Conservation (phyloP, 1,140 invertebrate species). For the Lordiphosa mommai region DNA sequence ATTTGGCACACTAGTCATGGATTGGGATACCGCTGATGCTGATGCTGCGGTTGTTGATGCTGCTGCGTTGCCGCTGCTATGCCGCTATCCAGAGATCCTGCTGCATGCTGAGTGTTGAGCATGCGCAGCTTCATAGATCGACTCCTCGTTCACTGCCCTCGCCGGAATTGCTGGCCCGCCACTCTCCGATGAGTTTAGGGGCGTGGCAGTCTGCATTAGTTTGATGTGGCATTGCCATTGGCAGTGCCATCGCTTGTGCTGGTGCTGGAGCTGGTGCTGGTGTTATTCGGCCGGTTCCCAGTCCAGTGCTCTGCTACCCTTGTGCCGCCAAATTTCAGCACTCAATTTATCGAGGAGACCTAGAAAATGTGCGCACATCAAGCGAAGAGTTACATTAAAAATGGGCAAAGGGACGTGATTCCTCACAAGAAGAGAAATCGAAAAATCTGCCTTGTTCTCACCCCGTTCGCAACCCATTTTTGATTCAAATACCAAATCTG, state of each 20-base stretch:
- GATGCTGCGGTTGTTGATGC: too few relatives aligned
- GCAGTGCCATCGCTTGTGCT: constrained; percentile 7
- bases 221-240: constrained; percentile 17
- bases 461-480: too few relatives aligned
- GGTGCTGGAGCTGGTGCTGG: background rate
- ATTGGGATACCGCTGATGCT: constrained; percentile 13
- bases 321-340: constrained; percentile 96
- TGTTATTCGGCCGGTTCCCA: too few relatives aligned
- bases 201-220: constrained; percentile 63
- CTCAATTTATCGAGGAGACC: constrained; percentile 99
- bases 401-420: too few relatives aligned
- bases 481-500: too few relatives aligned
- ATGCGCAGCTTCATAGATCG: constrained; percentile 92
- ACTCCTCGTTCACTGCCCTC: constrained; percentile 82
- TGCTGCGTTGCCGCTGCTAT: background rate
- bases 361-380: constrained; percentile 75
- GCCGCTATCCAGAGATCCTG: constrained; percentile 18
- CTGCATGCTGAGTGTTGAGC: constrained; percentile 86
- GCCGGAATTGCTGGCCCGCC: constrained; percentile 77
- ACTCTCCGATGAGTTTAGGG: constrained; percentile 67
- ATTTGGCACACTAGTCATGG: constrained; percentile 21
- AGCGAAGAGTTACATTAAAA: background rate
- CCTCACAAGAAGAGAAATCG: too few relatives aligned
- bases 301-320: constrained; percentile 83
- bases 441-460: too few relatives aligned